Evolutionary conservation across 2,113 vertebrate genomes (phyloP).

Genomic region (Channa maculata): DNA sequence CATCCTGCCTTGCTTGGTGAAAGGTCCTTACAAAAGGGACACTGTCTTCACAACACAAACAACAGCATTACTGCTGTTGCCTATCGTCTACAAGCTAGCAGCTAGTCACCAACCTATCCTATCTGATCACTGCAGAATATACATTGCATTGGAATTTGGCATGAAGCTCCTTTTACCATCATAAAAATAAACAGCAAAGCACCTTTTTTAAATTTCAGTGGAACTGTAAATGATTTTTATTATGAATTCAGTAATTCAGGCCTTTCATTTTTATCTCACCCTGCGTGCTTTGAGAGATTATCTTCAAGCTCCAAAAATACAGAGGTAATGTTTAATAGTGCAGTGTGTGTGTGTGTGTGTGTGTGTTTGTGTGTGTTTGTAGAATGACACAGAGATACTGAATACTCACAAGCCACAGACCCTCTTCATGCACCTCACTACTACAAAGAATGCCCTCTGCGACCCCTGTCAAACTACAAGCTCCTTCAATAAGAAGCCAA

Average conservation of each 20-base stretch:
- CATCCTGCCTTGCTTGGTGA: conserved; percentile 74
- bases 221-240: too few species aligned
- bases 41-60: conserved; percentile 67
- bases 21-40: conserved; percentile 67
- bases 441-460: conserved; percentile 41
- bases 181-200: too few species aligned
- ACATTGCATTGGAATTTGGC: too few species aligned
- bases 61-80: conserved; percentile 14
- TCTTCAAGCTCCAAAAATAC: not conserved
- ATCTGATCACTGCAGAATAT: not conserved
- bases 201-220: too few species aligned
- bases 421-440: conserved; percentile 32
- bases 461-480: conserved; percentile 45
- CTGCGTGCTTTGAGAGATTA: not conserved
- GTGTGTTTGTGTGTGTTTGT: too few species aligned
- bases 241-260: not conserved
- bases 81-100: not conserved
- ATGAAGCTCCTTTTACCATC: too few species aligned
- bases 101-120: not conserved
- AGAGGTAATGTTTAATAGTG: not conserved
- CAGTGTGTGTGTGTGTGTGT: not conserved
- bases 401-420: conserved; percentile 21
- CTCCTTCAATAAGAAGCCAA: conserved; percentile 26
- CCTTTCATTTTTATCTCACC: not conserved
- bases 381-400: conserved; percentile 7